Evolutionary conservation across 2,888 invertebrate species (phyloP).

Genomic region (Amphipoea lucens): DNA sequence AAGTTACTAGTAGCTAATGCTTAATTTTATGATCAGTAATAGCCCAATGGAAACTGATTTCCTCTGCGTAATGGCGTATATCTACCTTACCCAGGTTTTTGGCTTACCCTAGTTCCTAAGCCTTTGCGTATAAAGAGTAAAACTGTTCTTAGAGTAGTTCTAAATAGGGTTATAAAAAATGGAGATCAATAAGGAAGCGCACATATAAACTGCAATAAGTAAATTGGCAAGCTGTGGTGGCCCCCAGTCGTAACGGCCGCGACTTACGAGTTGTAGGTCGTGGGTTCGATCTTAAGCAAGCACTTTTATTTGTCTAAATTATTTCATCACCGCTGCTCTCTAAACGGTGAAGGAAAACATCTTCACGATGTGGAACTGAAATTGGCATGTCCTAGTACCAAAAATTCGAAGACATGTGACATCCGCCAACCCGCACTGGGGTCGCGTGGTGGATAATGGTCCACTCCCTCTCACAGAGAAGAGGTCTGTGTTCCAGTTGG

Average conservation of each 20-base stretch:
- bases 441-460: neutral
- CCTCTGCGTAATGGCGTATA: neutral
- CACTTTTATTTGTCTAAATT: neutral
- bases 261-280: neutral
- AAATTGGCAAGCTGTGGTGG: slow-evolving; percentile 9
- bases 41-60: slow-evolving; percentile 22
- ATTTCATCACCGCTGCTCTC: neutral
- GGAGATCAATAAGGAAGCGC: slow-evolving; percentile 28
- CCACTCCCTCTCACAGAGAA: neutral
- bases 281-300: neutral
- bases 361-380: no score
- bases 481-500: neutral
- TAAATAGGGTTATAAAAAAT: neutral
- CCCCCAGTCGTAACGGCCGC: neutral
- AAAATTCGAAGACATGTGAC: neutral
- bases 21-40: slow-evolving; percentile 46
- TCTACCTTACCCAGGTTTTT: neutral
- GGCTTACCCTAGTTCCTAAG: slow-evolving; percentile 17
- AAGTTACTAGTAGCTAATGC: slow-evolving; percentile 35
- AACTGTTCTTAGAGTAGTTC: slow-evolving; percentile 6
- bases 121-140: slow-evolving; percentile 5
- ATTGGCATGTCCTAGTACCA: neutral
- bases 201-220: slow-evolving; percentile 25
- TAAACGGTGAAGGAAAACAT: neutral
- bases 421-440: neutral